Conservation (phyloP, 2,113 vertebrate species). For the Strix aluco region DNA sequence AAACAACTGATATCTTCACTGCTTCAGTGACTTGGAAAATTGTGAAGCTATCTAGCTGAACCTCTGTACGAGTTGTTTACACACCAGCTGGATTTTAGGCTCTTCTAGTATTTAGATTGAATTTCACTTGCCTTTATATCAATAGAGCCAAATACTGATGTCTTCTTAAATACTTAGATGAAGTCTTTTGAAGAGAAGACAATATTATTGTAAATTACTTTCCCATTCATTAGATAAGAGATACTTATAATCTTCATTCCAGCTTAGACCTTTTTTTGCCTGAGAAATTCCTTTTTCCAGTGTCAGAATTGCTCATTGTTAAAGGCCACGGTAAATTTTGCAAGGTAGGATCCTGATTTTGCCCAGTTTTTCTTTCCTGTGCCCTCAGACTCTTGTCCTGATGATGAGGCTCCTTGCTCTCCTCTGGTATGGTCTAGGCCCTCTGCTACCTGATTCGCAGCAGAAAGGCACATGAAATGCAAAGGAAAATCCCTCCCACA, state of each 20-base stretch:
- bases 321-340: neutral
- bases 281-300: neutral
- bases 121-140: neutral
- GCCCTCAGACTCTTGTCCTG: neutral
- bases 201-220: neutral
- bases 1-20: neutral
- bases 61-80: neutral
- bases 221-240: neutral
- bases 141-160: neutral
- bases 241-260: neutral
- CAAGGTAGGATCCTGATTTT: neutral
- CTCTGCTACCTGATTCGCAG: neutral
- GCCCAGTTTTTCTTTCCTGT: neutral
- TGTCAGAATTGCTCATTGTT: neutral
- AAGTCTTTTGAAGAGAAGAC: neutral
- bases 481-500: neutral
- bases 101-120: neutral
- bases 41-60: conserved; percentile 25
- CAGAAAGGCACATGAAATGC: accelerated
- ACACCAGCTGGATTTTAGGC: conserved; percentile 14
- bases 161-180: neutral
- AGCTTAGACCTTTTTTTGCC: neutral
- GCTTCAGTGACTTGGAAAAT: conserved; percentile 57
- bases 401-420: neutral
- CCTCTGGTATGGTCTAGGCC: too few relatives aligned